Evolutionary conservation across 2,797 vertebrate species (phyloP), one percentile per base, ranked within the genome.

Genomic region (Falco berigora): DNA sequence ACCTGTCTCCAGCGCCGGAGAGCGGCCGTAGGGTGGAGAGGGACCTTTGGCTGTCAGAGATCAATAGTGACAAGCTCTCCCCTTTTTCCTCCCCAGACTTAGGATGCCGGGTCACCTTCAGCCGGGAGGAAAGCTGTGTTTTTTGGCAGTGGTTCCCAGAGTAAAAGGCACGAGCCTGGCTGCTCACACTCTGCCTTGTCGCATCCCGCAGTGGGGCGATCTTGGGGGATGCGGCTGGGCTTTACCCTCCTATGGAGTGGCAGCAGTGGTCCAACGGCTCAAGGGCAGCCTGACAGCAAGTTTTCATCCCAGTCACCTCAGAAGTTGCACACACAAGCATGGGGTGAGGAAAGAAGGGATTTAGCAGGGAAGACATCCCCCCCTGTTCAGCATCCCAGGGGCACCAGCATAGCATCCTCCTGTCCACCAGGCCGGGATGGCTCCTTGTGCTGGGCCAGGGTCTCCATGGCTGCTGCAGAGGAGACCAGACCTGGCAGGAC

Each of bases 271-370:
- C 47, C 56, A 19, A 36, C 2, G 4, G 56, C 69, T 63, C 64
- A 32, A 42, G 46, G 38, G 42, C 44, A 81, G 36, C 47, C 66
- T 56, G 50, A 6, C 62, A 72, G 58, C n/a, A 23, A 58, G 12
- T 27, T 89, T 86, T 63, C 66, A 63, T 34, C 19, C 25, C 3
- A 1, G 2, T 4, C 9, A 2, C 42, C 46, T 49, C 22, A 27
- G 44, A 78, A 66, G 13, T 19, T 46, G 22, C 0, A 0, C 73
- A 50, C 24, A 38, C 0, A 6, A 77, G n/a, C 4, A 7, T 0
- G 42, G 59, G n/a, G 63, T 44, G 55, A 92, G 16, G 24, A 73
- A 28, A 47, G 6, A 8, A 8, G 5, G 22, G 8, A 25, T 80
- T 83, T 42, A 52, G 30, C 78, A 56, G 16, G 28, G 27, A 63